Percentiles rank a stretch among this genome's conserved stretches.
Conservation (phyloP, 2,113 vertebrate species). For the Gobiocypris rarus region DNA sequence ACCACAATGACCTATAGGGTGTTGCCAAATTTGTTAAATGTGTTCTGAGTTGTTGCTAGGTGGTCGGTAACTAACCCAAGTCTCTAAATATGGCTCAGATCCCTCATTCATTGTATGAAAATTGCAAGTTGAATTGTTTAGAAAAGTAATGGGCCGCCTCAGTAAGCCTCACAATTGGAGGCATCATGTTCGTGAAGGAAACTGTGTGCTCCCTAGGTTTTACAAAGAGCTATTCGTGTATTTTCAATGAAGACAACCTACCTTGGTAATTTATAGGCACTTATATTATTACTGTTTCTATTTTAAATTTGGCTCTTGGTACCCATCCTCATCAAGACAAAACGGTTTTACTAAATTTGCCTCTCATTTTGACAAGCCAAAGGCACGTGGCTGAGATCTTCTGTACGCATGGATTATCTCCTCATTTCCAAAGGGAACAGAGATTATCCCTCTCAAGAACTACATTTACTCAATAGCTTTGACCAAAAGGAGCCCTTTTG, state of each 20-base stretch:
- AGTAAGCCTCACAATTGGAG: background rate
- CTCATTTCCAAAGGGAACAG: background rate
- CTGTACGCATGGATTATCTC: background rate
- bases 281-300: background rate
- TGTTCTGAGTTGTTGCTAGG: background rate
- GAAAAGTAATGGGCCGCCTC: background rate
- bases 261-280: background rate
- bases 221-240: background rate
- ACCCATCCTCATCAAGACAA: background rate
- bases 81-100: background rate
- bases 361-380: background rate
- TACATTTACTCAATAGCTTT: conserved; percentile 28
- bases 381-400: background rate
- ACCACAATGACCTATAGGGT: background rate
- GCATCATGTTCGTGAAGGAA: background rate
- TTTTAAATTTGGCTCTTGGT: background rate
- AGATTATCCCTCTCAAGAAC: conserved; percentile 14
- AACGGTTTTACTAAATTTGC: background rate
- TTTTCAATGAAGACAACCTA: background rate
- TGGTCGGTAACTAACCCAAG: background rate
- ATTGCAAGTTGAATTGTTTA: background rate
- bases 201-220: background rate
- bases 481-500: background rate
- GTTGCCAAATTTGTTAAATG: background rate
- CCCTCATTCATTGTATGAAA: background rate